Conservation (phyloP, 1,140 invertebrate genomes). For the Pseudomyrmex concolor region DNA sequence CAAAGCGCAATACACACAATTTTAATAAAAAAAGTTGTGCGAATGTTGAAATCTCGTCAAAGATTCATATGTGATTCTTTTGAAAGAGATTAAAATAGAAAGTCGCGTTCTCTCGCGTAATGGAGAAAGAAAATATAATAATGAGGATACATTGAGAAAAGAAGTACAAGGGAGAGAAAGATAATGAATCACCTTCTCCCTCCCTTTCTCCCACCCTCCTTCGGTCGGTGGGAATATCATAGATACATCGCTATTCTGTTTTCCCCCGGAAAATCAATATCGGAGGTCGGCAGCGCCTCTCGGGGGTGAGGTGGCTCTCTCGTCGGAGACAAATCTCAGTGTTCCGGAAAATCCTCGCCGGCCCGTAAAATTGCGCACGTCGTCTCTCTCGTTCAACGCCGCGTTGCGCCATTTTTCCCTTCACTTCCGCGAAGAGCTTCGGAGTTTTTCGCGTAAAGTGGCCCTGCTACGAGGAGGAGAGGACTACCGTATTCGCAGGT, state of each 20-base stretch:
- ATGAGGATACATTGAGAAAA: background rate
- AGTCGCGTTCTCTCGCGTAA: background rate
- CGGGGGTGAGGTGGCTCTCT: slow-evolving; percentile 75
- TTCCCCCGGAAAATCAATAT: slow-evolving; percentile 84
- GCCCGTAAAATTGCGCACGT: slow-evolving; percentile 61
- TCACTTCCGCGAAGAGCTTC: background rate
- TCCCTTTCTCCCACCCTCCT: background rate
- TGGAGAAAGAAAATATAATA: background rate
- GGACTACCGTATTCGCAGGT: slow-evolving; percentile 5
- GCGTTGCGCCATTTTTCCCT: slow-evolving; percentile 8
- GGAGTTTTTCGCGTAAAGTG: background rate
- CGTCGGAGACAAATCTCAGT: slow-evolving; percentile 82
- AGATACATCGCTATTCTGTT: slow-evolving; percentile 79
- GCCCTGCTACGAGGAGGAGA: background rate
- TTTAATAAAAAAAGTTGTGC: slow-evolving; percentile 17
- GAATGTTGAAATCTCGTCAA: background rate
- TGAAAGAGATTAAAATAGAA: background rate
- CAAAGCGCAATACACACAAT: background rate
- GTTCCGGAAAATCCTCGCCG: slow-evolving; percentile 82
- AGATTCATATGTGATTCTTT: slow-evolving; percentile 4
- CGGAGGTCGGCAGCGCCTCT: slow-evolving; percentile 81
- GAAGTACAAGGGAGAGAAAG: background rate
- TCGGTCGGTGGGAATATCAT: slow-evolving; percentile 76
- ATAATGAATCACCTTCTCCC: background rate
- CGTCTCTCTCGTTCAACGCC: slow-evolving; percentile 15